These are phyloP conservation scores for Caenorhabditis sp. DNA, from an alignment of 2,888 invertebrate species.

Conservation along the genomic window DNA sequence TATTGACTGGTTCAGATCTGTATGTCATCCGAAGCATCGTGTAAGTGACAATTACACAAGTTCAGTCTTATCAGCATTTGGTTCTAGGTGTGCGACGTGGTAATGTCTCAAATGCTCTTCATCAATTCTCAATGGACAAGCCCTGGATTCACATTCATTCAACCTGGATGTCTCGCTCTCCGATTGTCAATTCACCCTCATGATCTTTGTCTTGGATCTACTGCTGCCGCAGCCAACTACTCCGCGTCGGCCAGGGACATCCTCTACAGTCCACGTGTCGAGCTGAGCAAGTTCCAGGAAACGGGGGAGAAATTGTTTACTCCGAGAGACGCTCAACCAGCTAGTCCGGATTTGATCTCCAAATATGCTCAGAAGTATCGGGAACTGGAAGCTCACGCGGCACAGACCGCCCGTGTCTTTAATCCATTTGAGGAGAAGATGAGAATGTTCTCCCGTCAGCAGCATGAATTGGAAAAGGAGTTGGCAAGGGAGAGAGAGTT, in stretches of 20 bases:
- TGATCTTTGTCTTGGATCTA: constrained; percentile 56
- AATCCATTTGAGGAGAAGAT: constrained; percentile 54
- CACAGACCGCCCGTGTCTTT: constrained; percentile 26
- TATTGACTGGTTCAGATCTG: constrained; percentile 59
- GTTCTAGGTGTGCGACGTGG: constrained; percentile 51
- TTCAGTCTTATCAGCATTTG: neutral
- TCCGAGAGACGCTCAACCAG: neutral
- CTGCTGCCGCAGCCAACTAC: constrained; percentile 7
- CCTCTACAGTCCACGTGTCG: constrained; percentile 27
- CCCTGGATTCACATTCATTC: constrained; percentile 59
- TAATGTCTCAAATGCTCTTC: constrained; percentile 57
- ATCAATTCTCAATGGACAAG: constrained; percentile 63
- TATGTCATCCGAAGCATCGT: constrained; percentile 52
- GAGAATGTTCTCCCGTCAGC: constrained; percentile 42
- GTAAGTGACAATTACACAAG: constrained; percentile 1
- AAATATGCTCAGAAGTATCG: constrained; percentile 34
- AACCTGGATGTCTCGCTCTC: constrained; percentile 52
- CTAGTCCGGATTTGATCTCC: constrained; percentile 40
- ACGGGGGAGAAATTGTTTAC: constrained; percentile 2
- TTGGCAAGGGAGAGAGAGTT: constrained; percentile 44
- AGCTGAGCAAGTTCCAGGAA: constrained; percentile 7
- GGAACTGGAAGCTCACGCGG: neutral
- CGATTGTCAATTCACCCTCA: constrained; percentile 59
- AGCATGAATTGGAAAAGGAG: constrained; percentile 40
- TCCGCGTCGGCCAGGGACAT: constrained; percentile 52